phyloP scores from a whole-genome alignment of 2,888 invertebrate genomes.

The Resseliella maxima region DNA sequence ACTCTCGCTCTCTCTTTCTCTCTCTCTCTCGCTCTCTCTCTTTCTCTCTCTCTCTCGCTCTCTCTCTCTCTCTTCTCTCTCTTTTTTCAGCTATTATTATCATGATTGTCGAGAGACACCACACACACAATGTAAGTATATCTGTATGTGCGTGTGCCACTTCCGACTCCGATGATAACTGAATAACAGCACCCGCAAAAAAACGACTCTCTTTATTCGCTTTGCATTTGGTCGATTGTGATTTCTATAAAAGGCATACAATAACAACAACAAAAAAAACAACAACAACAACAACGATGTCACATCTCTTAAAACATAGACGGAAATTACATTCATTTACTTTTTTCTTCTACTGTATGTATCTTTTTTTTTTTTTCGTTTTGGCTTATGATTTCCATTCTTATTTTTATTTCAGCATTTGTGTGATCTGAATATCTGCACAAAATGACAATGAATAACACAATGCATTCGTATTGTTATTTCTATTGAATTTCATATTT shows the following conservation, averaged over 20 bases:
- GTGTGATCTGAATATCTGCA: no score
- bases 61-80: no score
- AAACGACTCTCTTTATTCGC: neutral
- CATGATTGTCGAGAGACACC: neutral
- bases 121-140: neutral
- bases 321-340: constrained; percentile 44
- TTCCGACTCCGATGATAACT: constrained; percentile 42
- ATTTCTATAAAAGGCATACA: neutral
- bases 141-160: constrained; percentile 30
- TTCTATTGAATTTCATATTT: no score
- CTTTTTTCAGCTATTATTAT: no score
- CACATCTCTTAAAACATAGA: constrained; percentile 4
- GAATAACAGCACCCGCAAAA: no score
- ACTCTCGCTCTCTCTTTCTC: no score
- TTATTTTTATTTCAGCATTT: neutral
- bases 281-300: constrained; percentile 17
- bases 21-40: no score
- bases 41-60: no score
- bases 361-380: neutral
- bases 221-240: neutral
- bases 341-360: neutral
- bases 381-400: neutral
- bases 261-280: no score
- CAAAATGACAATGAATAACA: no score
- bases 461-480: no score